Conservation (phyloP, 2,797 vertebrate genomes). For the Astyanax mexicanus region DNA sequence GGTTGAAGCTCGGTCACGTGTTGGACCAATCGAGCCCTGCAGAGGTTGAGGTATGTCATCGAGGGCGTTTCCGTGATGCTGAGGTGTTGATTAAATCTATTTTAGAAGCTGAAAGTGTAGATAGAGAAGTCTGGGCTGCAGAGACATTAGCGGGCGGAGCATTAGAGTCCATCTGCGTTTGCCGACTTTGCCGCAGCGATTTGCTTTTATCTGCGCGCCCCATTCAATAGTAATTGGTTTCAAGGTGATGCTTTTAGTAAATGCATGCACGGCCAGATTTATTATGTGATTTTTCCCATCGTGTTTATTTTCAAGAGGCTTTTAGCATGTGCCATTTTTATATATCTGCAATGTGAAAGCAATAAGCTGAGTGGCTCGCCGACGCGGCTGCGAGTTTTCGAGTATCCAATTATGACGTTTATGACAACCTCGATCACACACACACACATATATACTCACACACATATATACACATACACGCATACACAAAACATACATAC, state of each 20-base stretch:
- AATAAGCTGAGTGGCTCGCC: conserved; percentile 59
- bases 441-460: too few species aligned
- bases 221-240: conserved; percentile 54
- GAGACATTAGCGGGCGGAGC: neutral
- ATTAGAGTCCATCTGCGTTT: neutral
- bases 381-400: conserved; percentile 25
- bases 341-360: conserved; percentile 42
- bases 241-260: conserved; percentile 56
- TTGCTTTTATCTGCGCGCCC: conserved; percentile 21
- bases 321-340: conserved; percentile 43
- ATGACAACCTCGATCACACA: conserved; percentile 35
- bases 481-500: too few species aligned
- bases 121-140: neutral
- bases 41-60: neutral
- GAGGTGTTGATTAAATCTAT: neutral
- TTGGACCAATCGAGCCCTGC: neutral
- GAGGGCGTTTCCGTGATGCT: neutral
- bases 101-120: neutral
- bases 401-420: conserved; percentile 48
- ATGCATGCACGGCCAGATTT: conserved; percentile 49
- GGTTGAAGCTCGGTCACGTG: neutral
- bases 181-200: conserved; percentile 15
- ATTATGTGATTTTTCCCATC: conserved; percentile 46
- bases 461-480: too few species aligned
- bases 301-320: conserved; percentile 55